Evolutionary conservation across 1,140 invertebrate genomes (phyloP).

Genomic region (Drosophila tristis): DNA sequence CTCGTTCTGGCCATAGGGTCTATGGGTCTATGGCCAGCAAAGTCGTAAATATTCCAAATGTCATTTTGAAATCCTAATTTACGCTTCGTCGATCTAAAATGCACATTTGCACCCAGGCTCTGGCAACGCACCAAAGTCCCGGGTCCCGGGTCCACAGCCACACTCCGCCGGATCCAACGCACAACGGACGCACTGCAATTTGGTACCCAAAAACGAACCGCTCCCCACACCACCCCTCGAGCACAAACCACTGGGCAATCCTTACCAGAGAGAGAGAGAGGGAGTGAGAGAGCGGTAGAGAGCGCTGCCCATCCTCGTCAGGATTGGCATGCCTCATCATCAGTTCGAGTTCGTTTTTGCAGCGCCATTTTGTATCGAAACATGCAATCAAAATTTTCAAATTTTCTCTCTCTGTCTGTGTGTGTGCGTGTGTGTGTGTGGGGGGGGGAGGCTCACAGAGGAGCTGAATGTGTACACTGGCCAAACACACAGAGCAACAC

Average conservation of each 20-base stretch:
- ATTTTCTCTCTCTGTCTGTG: slow-evolving; percentile 68
- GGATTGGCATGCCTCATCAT: slow-evolving; percentile 82
- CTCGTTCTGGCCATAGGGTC: slow-evolving; percentile 27
- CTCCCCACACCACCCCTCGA: background rate
- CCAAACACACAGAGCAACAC: slow-evolving; percentile 51
- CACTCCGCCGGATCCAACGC: slow-evolving; percentile 7
- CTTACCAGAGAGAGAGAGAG: slow-evolving; percentile 17
- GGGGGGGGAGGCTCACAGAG: background rate
- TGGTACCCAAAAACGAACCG: slow-evolving; percentile 1
- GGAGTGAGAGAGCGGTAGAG: slow-evolving; percentile 18
- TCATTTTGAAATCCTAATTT: slow-evolving; percentile 84
- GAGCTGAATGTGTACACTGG: slow-evolving; percentile 45
- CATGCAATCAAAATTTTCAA: slow-evolving; percentile 83
- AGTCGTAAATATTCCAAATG: slow-evolving; percentile 84
- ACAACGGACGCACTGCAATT: slow-evolving; percentile 71
- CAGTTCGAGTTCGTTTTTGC: slow-evolving; percentile 67
- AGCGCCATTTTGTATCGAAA: slow-evolving; percentile 82
- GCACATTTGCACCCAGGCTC: slow-evolving; percentile 72
- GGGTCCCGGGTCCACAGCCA: slow-evolving; percentile 24
- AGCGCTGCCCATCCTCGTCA: slow-evolving; percentile 51
- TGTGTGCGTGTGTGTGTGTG: slow-evolving; percentile 4
- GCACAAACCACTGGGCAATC: slow-evolving; percentile 42
- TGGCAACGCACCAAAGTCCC: slow-evolving; percentile 58
- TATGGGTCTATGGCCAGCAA: slow-evolving; percentile 40
- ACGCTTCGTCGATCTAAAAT: slow-evolving; percentile 84